Conservation (phyloP, 1,140 invertebrate genomes). For the Atopsyche davidsoni region DNA sequence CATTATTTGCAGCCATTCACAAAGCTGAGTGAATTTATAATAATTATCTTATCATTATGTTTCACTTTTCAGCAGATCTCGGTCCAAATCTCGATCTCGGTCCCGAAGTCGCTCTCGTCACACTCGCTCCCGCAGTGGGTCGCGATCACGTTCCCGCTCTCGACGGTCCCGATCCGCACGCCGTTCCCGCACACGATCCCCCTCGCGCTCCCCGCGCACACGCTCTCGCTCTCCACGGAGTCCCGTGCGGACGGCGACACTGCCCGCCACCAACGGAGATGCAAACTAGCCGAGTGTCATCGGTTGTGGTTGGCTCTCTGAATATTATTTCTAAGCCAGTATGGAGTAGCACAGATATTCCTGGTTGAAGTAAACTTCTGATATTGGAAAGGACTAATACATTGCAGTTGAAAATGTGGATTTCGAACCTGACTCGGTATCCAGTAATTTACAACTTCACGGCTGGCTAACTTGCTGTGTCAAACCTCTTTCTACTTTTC, state of each 20-base stretch:
- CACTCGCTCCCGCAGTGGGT: constrained; percentile 36
- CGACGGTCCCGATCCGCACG: constrained; percentile 27
- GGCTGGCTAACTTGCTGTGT: no score
- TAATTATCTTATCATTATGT: no score
- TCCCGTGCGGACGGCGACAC: neutral
- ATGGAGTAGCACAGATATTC: no score
- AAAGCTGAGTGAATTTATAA: no score
- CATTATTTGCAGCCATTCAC: no score
- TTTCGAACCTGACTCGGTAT: no score
- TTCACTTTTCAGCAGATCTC: no score
- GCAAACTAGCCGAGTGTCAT: constrained; percentile 14
- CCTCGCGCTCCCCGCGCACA: constrained; percentile 33
- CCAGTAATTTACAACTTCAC: no score
- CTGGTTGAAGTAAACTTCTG: no score
- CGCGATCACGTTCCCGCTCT: constrained; percentile 38
- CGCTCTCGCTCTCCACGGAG: constrained; percentile 4
- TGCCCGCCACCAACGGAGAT: constrained; percentile 23
- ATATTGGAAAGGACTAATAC: no score
- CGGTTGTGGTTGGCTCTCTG: neutral
- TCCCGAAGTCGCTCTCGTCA: constrained; percentile 36
- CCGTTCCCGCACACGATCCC: constrained; percentile 35
- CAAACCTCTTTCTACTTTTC: no score
- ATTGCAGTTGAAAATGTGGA: no score
- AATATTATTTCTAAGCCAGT: neutral
- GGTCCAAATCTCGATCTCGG: constrained; percentile 42